These are phyloP conservation scores for Chrysogorgia sp. DNA, from an alignment of 92 coral and sea anemone genomes.

Conservation along the genomic window DNA sequence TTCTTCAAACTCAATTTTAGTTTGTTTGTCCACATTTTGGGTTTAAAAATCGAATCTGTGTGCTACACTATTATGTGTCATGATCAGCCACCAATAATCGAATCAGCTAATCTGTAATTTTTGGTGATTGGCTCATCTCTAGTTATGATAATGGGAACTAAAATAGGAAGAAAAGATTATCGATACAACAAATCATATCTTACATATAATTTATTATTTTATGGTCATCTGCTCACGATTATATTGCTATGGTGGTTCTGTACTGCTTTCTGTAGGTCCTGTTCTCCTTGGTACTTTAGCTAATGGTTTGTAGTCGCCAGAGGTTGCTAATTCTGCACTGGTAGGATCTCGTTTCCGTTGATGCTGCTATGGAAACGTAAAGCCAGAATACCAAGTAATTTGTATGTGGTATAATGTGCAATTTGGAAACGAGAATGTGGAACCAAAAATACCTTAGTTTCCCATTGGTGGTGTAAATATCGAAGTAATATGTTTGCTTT, in stretches of 20 bases:
- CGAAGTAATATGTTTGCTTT: constrained; percentile 89
- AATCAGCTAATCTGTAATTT: too few relatives aligned
- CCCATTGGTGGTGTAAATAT: constrained; percentile 98
- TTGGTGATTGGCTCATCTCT: too few relatives aligned
- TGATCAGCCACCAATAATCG: too few relatives aligned
- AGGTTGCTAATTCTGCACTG: constrained; percentile 76
- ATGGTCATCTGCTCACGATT: not conserved
- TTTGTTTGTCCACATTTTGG: too few relatives aligned
- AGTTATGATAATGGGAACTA: too few relatives aligned
- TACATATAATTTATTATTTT: not conserved
- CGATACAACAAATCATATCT: constrained; percentile 18
- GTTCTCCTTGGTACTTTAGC: constrained; percentile 68
- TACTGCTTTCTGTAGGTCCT: constrained; percentile 6
- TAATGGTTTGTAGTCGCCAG: constrained; percentile 71
- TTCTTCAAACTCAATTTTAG: too few relatives aligned
- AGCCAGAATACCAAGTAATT: not conserved
- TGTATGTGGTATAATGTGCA: not conserved
- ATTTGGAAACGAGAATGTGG: not conserved
- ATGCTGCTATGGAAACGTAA: constrained; percentile 46
- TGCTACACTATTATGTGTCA: too few relatives aligned
- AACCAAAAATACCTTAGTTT: constrained; percentile 72
- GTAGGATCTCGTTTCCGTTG: constrained; percentile 84
- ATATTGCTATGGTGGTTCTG: not conserved
- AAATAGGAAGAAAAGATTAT: too few relatives aligned
- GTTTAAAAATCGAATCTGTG: too few relatives aligned